Percentiles rank a stretch among this genome's conserved stretches.
These are phyloP conservation scores for Cinara cedri DNA, from an alignment of 2,888 invertebrate genomes.

Conservation along the genomic window DNA sequence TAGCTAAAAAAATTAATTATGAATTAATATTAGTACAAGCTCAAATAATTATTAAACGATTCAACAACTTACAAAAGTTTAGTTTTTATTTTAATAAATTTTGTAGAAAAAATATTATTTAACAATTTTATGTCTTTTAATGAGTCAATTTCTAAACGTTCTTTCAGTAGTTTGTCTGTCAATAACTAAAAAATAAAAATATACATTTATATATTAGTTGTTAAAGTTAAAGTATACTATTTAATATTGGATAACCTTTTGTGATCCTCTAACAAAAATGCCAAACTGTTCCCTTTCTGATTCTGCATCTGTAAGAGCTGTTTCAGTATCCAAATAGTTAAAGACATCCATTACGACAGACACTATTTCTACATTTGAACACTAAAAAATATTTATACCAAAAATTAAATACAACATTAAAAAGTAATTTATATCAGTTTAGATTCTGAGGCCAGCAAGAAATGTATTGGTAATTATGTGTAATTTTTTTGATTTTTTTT, in stretches of 20 bases:
- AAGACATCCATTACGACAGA: constrained; percentile 85
- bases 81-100: constrained; percentile 97
- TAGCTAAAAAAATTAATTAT: constrained; percentile 74
- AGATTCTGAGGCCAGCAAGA: too few species aligned
- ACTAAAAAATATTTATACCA: constrained; percentile 12
- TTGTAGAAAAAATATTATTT: constrained; percentile 88
- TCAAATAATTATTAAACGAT: constrained; percentile 2
- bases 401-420: too few species aligned
- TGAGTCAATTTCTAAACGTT: constrained; percentile 91
- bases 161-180: constrained; percentile 86
- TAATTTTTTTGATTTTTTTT: too few species aligned
- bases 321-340: constrained; percentile 84
- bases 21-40: background rate
- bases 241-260: constrained; percentile 68
- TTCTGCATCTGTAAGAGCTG: constrained; percentile 71
- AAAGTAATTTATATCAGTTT: too few species aligned
- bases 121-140: constrained; percentile 89
- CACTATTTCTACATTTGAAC: constrained; percentile 69
- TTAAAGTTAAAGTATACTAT: background rate
- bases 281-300: constrained; percentile 79
- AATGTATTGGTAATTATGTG: too few species aligned
- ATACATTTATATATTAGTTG: background rate
- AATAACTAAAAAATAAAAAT: constrained; percentile 66
- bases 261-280: constrained; percentile 78
- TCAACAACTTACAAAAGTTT: constrained; percentile 88